phyloP scores from a whole-genome alignment of 2,113 vertebrate species.

The Nyctibius bracteatus region DNA sequence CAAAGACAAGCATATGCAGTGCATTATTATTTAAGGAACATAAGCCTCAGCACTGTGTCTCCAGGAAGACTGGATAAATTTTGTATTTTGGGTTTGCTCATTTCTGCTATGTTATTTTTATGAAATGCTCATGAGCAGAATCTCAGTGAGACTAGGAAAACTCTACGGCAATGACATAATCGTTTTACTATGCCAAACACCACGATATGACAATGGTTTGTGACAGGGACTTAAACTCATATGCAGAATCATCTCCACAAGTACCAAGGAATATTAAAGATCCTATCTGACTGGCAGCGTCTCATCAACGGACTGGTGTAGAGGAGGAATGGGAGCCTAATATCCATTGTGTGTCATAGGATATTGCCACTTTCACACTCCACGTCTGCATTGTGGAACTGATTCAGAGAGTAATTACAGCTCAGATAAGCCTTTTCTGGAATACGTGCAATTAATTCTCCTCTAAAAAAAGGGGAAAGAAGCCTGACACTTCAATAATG shows the following conservation, averaged over 20 bases:
- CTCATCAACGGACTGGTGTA: slow-evolving; percentile 8
- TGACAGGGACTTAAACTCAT: slow-evolving; percentile 51
- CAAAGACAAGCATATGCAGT: neutral
- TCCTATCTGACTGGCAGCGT: slow-evolving; percentile 58
- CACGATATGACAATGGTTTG: neutral
- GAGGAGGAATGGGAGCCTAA: slow-evolving; percentile 15
- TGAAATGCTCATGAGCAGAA: neutral
- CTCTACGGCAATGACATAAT: neutral
- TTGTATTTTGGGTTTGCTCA: neutral
- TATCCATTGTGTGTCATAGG: slow-evolving; percentile 30
- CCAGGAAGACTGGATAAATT: neutral
- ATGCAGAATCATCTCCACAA: slow-evolving; percentile 24
- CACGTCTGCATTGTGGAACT: slow-evolving; percentile 20
- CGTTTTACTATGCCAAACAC: slow-evolving; percentile 1
- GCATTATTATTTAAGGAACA: neutral
- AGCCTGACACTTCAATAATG: slow-evolving; percentile 71
- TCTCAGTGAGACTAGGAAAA: neutral
- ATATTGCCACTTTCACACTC: slow-evolving; percentile 50
- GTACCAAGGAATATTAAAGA: slow-evolving; percentile 69
- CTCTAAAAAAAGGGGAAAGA: slow-evolving; percentile 30
- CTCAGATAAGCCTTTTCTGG: slow-evolving; percentile 67
- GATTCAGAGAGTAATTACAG: slow-evolving; percentile 62
- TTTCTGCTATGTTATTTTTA: slow-evolving; percentile 8
- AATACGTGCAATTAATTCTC: slow-evolving; percentile 65
- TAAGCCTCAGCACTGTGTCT: neutral